Base-by-base conservation (phyloP, 2,113 vertebrate genomes). In the Microcebus tavaratra region DNA sequence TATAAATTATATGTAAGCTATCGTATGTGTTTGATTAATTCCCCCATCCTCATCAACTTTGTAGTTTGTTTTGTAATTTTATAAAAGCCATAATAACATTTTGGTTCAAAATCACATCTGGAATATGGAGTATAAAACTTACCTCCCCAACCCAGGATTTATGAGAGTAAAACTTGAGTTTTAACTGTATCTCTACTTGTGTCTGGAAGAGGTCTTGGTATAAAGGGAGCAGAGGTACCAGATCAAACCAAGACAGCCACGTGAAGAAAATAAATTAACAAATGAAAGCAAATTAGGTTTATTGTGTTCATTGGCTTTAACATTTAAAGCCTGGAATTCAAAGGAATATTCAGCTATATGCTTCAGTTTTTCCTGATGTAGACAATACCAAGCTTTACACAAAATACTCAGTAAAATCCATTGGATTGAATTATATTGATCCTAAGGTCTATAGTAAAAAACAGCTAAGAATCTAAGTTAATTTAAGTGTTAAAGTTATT, bases 291-390 rank as follows among this genome's bases (percentile, higher is more conserved):
- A 85, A 92, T 85, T 81, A 88, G 29, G 59, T 31, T 95, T 75
- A 63, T 89, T 79, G 48, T 94, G 39, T 73, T 78, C 67, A 68
- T 87, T 61, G 95, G 53, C 81, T 88, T 82, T 73, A 39, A 70
- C 87, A 48, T n/a, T 63, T 59, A 87, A 92, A 90, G 81, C 25
- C 90, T 85, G 59, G 80, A 84, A 84, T 95, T 88, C 36, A 55
- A 36, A 92, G 80, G 53, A 75, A 18, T 75, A 83, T 48, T 92
- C 88, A 70, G 50, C 25, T 29, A 23, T 70, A 8, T 73, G 63
- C 25, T 80, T 86, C 50, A 18, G 29, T 11, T 80, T 94, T 83
- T 84, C 67, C 61, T 55, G 42, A 3, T 15, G 48, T 84, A 23
- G 4, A 3, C 86, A 45, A 53, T 31, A 82, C n/a, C 10, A 68